These are phyloP conservation scores for Hyperoplus immaculatus DNA, from an alignment of 2,797 vertebrate species.

Conservation along the genomic window DNA sequence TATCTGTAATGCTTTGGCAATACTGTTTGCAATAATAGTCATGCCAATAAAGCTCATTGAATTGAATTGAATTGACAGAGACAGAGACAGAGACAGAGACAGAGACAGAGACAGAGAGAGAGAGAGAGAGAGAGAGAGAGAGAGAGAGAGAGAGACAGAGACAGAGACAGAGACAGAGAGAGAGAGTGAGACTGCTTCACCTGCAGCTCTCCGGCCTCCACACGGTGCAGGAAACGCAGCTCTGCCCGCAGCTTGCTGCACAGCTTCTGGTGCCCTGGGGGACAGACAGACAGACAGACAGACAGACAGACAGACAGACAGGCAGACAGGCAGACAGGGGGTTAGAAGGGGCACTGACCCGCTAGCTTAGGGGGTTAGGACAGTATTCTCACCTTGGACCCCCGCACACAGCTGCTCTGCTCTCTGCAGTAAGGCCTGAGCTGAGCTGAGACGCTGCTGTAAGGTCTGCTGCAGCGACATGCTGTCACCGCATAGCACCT, in stretches of 20 bases:
- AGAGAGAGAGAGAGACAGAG: slow-evolving; percentile 13
- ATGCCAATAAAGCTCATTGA: no score
- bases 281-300: no score
- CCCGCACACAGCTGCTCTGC: slow-evolving; percentile 88
- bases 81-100: no score
- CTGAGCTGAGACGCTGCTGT: slow-evolving; percentile 88
- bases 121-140: no score
- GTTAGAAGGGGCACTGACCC: no score
- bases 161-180: slow-evolving; percentile 9
- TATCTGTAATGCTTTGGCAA: no score
- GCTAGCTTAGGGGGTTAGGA: no score
- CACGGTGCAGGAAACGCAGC: slow-evolving; percentile 91
- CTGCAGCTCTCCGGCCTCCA: slow-evolving; percentile 89
- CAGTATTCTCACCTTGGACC: slow-evolving; percentile 84
- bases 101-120: no score
- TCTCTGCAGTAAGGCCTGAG: slow-evolving; percentile 89
- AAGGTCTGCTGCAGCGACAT: slow-evolving; percentile 91
- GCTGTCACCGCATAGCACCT: slow-evolving; percentile 87
- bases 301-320: no score
- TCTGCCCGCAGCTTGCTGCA: slow-evolving; percentile 93
- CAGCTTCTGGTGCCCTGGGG: slow-evolving; percentile 86
- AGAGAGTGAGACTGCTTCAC: slow-evolving; percentile 91
- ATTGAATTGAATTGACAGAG: no score
- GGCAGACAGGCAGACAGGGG: no score
- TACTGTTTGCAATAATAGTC: no score